Evolutionary conservation across 2,797 vertebrate species (phyloP).

Genomic region (Enteromius trimaculatus): DNA sequence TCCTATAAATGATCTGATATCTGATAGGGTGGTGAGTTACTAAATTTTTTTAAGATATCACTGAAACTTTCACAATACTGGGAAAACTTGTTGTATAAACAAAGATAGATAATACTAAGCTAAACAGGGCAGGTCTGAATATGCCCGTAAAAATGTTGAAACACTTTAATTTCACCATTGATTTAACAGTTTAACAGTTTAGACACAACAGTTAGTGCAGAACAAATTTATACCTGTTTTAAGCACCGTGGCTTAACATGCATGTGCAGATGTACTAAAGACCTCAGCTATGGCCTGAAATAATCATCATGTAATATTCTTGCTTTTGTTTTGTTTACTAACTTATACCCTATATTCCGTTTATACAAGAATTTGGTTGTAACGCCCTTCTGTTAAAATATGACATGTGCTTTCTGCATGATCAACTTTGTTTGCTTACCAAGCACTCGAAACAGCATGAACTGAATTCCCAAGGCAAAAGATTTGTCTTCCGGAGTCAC

Average conservation of each 20-base stretch:
- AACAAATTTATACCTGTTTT: neutral
- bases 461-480: constrained; percentile 91
- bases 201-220: neutral
- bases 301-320: neutral
- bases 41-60: neutral
- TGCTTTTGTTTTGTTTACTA: neutral
- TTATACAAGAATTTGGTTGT: neutral
- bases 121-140: constrained; percentile 21
- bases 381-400: neutral
- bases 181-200: neutral
- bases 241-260: neutral
- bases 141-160: neutral
- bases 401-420: neutral
- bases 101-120: neutral
- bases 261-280: neutral
- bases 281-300: too few species aligned
- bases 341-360: neutral
- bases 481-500: constrained; percentile 90
- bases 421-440: constrained; percentile 75
- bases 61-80: constrained; percentile 30
- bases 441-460: constrained; percentile 89
- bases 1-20: neutral
- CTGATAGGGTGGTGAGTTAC: neutral
- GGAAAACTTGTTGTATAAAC: constrained; percentile 21
- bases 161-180: neutral